Conservation (phyloP, 1,140 invertebrate genomes). For the Drosophila yakuba region DNA sequence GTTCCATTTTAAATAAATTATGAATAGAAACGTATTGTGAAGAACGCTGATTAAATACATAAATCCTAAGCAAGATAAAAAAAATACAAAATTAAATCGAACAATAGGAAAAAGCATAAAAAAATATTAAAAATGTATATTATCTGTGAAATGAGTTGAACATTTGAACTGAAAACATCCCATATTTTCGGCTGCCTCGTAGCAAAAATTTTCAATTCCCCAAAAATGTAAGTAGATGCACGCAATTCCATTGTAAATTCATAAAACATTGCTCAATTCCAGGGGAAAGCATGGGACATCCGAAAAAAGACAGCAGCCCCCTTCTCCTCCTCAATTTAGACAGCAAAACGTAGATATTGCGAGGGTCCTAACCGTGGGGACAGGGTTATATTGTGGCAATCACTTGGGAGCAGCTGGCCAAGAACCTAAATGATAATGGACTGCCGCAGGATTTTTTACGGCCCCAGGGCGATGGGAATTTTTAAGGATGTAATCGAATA, state of each 20-base stretch:
- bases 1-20: no score
- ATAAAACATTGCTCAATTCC: constrained; percentile 1
- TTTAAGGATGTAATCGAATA: constrained; percentile 1
- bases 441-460: not conserved
- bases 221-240: not conserved
- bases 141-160: no score
- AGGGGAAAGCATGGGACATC: not conserved
- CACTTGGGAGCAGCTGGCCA: not conserved
- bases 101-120: no score
- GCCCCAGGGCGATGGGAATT: not conserved
- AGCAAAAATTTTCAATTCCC: not conserved
- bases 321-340: not conserved
- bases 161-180: not conserved
- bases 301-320: not conserved
- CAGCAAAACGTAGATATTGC: not conserved
- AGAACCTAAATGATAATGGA: constrained; percentile 2
- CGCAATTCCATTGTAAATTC: not conserved
- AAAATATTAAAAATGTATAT: no score
- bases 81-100: no score
- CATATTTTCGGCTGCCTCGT: not conserved
- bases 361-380: not conserved
- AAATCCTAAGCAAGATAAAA: no score
- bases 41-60: no score
- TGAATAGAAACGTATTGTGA: no score
- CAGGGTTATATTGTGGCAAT: constrained; percentile 2